Conservation (phyloP, 1,140 invertebrate species). For the Littorina saxatilis region DNA sequence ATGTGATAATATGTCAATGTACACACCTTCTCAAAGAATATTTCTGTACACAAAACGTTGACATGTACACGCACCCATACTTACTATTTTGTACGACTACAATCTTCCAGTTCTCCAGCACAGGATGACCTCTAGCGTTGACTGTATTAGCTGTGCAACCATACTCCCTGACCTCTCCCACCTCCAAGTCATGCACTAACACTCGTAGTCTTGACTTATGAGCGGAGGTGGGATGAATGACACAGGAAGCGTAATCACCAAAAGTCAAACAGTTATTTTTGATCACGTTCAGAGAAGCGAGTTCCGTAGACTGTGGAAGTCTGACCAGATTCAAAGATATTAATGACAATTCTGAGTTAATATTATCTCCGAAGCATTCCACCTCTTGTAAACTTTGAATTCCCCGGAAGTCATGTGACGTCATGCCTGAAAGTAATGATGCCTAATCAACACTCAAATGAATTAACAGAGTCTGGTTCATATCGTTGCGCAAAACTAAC, state of each 20-base stretch:
- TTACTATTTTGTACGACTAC: background rate
- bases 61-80: too few species aligned
- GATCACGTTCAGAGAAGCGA: conserved; percentile 1
- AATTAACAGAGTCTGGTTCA: too few species aligned
- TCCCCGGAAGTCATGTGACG: conserved; percentile 4
- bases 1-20: too few species aligned
- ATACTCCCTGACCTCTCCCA: too few species aligned
- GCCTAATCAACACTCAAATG: too few species aligned
- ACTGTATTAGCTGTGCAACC: background rate
- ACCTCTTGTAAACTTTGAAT: conserved; percentile 18
- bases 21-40: too few species aligned
- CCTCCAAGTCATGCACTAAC: too few species aligned
- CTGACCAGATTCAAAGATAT: conserved; percentile 3
- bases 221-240: background rate
- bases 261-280: conserved; percentile 4
- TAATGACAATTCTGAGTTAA: background rate
- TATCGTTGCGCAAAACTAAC: too few species aligned
- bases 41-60: too few species aligned
- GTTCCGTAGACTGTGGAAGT: background rate
- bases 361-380: background rate
- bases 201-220: background rate
- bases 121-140: background rate
- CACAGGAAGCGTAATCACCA: background rate
- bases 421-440: conserved; percentile 26
- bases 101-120: background rate